These are phyloP conservation scores for Zonotrichia albicollis DNA, from an alignment of 2,797 vertebrate genomes.

Conservation along the genomic window DNA sequence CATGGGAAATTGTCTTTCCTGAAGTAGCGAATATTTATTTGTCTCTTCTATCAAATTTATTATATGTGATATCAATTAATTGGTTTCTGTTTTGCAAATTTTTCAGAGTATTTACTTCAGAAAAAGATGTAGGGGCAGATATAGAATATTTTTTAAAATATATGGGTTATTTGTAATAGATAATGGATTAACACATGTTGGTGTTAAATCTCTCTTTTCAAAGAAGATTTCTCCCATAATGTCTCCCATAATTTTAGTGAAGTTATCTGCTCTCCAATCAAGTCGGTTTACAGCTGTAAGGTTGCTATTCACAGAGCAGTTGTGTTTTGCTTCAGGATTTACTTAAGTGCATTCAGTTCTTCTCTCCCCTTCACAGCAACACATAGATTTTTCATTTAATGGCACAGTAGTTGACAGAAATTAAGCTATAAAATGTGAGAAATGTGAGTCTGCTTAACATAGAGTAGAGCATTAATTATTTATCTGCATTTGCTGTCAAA, in stretches of 20 bases:
- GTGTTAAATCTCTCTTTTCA: background rate
- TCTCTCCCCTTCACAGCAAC: background rate
- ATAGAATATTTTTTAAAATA: background rate
- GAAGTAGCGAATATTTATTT: constrained; percentile 10
- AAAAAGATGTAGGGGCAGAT: constrained; percentile 48
- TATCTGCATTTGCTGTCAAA: background rate
- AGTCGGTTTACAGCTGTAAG: background rate
- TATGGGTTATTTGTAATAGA: background rate
- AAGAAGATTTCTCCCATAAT: background rate
- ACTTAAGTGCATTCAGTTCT: background rate
- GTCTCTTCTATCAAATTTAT: constrained; percentile 13
- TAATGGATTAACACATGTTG: background rate
- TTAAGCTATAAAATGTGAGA: background rate
- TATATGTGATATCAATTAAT: constrained; percentile 17
- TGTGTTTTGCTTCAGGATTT: background rate
- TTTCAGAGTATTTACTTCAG: constrained; percentile 66
- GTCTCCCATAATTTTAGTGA: background rate
- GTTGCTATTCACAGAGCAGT: background rate
- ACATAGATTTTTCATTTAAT: background rate
- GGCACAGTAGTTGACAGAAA: background rate
- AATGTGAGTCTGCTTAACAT: background rate
- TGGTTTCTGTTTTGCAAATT: constrained; percentile 74
- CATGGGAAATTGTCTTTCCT: background rate
- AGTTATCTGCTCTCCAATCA: background rate
- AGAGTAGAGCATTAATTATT: background rate